Evolutionary conservation across 1,140 invertebrate genomes (phyloP), one percentile per base, ranked within the genome.

Genomic region (Triops longicaudatus): DNA sequence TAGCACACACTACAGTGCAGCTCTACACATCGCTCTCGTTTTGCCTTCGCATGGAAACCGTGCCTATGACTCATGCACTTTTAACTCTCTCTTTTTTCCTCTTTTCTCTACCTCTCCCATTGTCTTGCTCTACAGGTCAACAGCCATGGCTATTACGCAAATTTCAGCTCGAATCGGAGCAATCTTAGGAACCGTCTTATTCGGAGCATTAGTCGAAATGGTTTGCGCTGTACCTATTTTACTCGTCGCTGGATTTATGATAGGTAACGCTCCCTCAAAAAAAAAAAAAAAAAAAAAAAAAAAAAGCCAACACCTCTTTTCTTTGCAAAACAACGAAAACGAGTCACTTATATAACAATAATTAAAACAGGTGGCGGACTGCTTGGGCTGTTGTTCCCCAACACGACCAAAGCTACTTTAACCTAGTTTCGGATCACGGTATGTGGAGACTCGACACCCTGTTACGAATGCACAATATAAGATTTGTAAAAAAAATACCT

Each of bases 361-460:
- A 63, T 63, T 63, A 63, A 63, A 63, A 63, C 50, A 63, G 50
- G 50, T 63, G 50, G 50, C 22, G 50, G 50, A 63, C 50, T 63
- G 6, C 50, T 63, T 6, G 50, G 50, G 22, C 50, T 63, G 10
- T 63, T 63, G 50, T 63, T 63, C 22, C 50, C 50, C n/a, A 63
- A 63, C 50, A 63, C 50, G 50, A 63, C 50, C 50, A 63, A 63
- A 63, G 14, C 50, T 22, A 63, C 50, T 9, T 22, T 63, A 63
- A 63, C 50, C 50, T 63, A 63, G 50, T 63, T 63, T 63, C 4
- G 5, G 3, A 11, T 17, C 50, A 63, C 50, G 50, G 17, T 63
- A 22, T 63, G 50, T 63, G 50, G 50, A 63, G 17, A 17, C 50
- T 22, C 50, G 10, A 63, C 50, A n/a, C 14, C 50, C 3, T 63